phyloP scores from a whole-genome alignment of 2,113 vertebrate genomes.

The Oncorhynchus mykiss region DNA sequence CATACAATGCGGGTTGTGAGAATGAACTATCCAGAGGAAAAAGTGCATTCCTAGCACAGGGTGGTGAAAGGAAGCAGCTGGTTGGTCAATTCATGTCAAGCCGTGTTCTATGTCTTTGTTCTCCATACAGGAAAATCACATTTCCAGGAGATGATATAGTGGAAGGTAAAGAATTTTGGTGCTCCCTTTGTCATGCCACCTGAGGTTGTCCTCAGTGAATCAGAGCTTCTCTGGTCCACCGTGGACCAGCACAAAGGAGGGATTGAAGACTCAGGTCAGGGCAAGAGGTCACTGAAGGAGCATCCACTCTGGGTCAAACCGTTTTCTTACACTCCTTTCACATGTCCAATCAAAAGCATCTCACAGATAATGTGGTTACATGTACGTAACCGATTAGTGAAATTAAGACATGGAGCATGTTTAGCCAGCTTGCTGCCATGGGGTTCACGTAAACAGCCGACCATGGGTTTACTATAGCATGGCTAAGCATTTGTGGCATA shows the following conservation, averaged over 20 bases:
- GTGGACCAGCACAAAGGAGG: neutral
- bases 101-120: neutral
- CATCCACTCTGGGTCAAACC: neutral
- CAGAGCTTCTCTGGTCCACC: neutral
- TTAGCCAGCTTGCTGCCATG: no score
- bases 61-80: constrained; percentile 2
- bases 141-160: neutral
- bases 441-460: neutral
- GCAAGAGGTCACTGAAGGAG: neutral
- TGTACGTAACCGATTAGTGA: neutral
- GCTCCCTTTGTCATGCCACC: neutral
- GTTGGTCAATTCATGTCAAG: neutral
- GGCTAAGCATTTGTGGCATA: neutral
- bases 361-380: neutral
- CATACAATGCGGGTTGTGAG: neutral
- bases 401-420: neutral
- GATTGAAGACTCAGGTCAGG: neutral
- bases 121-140: neutral
- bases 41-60: neutral
- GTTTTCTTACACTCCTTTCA: neutral
- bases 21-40: neutral
- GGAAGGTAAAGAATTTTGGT: neutral
- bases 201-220: neutral
- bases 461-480: neutral
- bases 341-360: neutral